A percentile compares a stretch with the other conserved stretches of the same genome.
phyloP scores from a whole-genome alignment of 2,797 vertebrate species.

The Nannoperca obscura region DNA sequence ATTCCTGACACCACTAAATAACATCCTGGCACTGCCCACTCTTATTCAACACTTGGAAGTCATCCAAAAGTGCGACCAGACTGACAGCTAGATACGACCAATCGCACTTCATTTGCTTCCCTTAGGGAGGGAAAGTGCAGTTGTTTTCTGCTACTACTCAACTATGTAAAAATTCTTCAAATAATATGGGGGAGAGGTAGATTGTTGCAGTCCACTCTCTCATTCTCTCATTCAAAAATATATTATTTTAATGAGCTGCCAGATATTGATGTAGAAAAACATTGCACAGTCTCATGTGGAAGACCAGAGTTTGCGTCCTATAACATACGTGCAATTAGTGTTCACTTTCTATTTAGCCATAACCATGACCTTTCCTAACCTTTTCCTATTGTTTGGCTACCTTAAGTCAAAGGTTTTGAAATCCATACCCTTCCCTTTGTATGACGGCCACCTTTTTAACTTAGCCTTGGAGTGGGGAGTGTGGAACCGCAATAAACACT shows the following conservation, averaged over 20 bases:
- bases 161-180: neutral
- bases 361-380: no score
- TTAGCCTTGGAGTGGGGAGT: no score
- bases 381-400: neutral
- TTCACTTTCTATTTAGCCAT: no score
- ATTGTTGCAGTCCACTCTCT: neutral
- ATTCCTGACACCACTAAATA: neutral
- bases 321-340: no score
- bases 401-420: no score
- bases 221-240: neutral
- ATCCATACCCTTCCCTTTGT: no score
- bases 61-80: no score
- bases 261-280: neutral
- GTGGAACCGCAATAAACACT: neutral
- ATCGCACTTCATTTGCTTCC: neutral
- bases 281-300: no score
- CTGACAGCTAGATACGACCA: no score
- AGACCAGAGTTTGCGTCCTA: no score
- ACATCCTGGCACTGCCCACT: neutral
- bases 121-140: neutral
- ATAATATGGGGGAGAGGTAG: neutral
- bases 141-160: neutral
- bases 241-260: neutral
- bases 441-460: no score
- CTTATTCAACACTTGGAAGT: no score